Percentiles rank a stretch among this genome's conserved stretches.
Evolutionary conservation across 2,888 invertebrate species (phyloP).

Genomic region (Philhelius pedissequus): DNA sequence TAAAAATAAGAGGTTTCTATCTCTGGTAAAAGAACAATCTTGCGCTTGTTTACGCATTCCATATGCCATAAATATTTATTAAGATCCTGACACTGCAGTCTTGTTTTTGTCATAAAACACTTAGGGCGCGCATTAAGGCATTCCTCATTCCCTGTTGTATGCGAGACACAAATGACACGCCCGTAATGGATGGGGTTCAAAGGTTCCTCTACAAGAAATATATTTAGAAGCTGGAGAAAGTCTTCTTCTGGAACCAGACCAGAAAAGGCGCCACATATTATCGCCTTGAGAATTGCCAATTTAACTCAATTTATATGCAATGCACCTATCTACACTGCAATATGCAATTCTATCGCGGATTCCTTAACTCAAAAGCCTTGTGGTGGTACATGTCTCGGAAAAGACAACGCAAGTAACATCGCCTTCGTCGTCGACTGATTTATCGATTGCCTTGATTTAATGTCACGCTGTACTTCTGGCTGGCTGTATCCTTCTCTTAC

Average conservation of each 20-base stretch:
- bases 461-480: slow-evolving; percentile 10
- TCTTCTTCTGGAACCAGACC: slow-evolving; percentile 17
- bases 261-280: slow-evolving; percentile 45
- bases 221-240: slow-evolving; percentile 63
- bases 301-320: slow-evolving; percentile 58
- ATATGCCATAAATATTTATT: slow-evolving; percentile 67
- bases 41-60: slow-evolving; percentile 67
- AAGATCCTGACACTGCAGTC: slow-evolving; percentile 61
- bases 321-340: not conserved
- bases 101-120: slow-evolving; percentile 65
- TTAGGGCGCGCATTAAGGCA: slow-evolving; percentile 48
- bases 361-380: not conserved
- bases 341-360: slow-evolving; percentile 18
- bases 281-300: slow-evolving; percentile 49
- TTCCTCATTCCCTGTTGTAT: slow-evolving; percentile 32
- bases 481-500: not conserved
- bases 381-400: slow-evolving; percentile 24
- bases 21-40: slow-evolving; percentile 25
- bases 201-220: slow-evolving; percentile 40
- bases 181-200: slow-evolving; percentile 65
- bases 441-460: slow-evolving; percentile 62
- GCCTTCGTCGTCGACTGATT: slow-evolving; percentile 46
- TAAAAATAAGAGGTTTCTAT: not conserved
- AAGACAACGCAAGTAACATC: not conserved
- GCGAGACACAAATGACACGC: slow-evolving; percentile 39